These are phyloP conservation scores for Endotricha flammealis DNA, from an alignment of 2,888 invertebrate species.

Conservation along the genomic window DNA sequence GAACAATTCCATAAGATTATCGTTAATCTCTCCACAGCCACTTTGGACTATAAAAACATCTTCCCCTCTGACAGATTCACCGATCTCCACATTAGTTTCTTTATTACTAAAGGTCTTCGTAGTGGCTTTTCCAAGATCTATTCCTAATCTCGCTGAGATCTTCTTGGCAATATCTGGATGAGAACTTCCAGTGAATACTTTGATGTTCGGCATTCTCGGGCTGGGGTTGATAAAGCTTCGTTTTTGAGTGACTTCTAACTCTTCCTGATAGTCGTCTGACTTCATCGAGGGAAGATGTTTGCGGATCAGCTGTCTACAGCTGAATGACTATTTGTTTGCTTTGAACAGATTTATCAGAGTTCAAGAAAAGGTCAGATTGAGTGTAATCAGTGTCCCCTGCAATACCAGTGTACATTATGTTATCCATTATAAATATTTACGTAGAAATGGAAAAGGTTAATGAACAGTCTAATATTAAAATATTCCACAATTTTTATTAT, in stretches of 20 bases:
- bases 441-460: neutral
- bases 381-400: constrained; percentile 42
- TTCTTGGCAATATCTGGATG: constrained; percentile 98
- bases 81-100: constrained; percentile 96
- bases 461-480: neutral
- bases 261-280: constrained; percentile 37
- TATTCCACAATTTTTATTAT: neutral
- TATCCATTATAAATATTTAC: constrained; percentile 9
- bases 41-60: constrained; percentile 96
- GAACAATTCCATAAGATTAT: constrained; percentile 93
- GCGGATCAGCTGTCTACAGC: constrained; percentile 34
- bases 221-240: constrained; percentile 39
- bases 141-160: constrained; percentile 95
- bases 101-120: constrained; percentile 99
- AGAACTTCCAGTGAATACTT: constrained; percentile 98
- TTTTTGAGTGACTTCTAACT: constrained; percentile 26
- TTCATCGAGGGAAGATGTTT: constrained; percentile 50
- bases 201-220: constrained; percentile 97
- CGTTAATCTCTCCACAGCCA: constrained; percentile 93
- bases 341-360: constrained; percentile 55
- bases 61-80: constrained; percentile 94
- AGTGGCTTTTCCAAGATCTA: constrained; percentile 96
- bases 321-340: constrained; percentile 50
- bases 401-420: constrained; percentile 30
- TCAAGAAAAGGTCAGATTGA: constrained; percentile 55